Evolutionary conservation across 2,797 vertebrate genomes (phyloP), one percentile per base, ranked within the genome.

Genomic region (Pseudomugil gertrudae): DNA sequence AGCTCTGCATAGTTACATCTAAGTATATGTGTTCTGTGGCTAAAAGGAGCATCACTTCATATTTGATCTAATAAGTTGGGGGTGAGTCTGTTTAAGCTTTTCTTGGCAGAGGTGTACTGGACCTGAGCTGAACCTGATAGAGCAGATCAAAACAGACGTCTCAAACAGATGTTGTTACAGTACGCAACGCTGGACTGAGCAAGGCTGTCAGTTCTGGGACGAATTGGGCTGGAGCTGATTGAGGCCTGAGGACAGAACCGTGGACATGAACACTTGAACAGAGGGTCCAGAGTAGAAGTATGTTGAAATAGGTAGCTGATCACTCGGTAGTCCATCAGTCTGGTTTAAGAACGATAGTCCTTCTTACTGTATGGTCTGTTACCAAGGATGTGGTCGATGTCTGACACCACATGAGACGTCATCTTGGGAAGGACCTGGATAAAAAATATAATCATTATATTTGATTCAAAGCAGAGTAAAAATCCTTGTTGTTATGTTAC

Each of bases 301-400:
- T 87, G 76, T 64, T 83, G 66, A 61, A 45, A 59, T 64, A 69
- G 67, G 51, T 57, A 50, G 76, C 84, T 63, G 76, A 72, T 76
- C 70, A 76, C 62, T 53, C 23, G 32, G 52, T 43, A 11, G 61
- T 79, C 67, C 70, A 60, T 35, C 63, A 23, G 21, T 50, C 69
- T 15, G 24, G 86, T 90, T 78, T 98, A 99, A 4, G 97, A 97
- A 73, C 97, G 94, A 76, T 98, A 99, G 92, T 99, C 98, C 90
- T 98, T 99, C 94, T 98, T 99, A 90, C 94, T 95, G 93, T 95
- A 97, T 36, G 98, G 98, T 79, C 96, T 95, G 87, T 99, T 99
- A 66, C 96, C 97, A 81, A 99, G 85, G 74, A 99, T 97, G 84
- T 96, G 97, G 85, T 99, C 98, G 5, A 99, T 96, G 71, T 99